A percentile compares a stretch with the other conserved stretches of the same genome.
phyloP scores from a whole-genome alignment of 1,140 invertebrate species.

The Apis laboriosa region DNA sequence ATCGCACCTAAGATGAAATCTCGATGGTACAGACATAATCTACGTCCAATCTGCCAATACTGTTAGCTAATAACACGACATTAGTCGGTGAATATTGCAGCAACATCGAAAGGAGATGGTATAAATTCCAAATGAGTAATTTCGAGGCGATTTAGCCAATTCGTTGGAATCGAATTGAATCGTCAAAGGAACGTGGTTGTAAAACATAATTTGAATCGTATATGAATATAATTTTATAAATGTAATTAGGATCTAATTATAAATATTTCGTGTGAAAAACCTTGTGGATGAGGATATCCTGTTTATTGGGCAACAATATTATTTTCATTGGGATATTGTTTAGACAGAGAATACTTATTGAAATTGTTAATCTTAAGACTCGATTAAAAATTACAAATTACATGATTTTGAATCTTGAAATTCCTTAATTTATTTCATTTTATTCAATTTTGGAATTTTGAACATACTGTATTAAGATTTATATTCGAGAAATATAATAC shows the following conservation, averaged over 20 bases:
- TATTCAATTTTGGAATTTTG: no score
- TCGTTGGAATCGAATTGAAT: neutral
- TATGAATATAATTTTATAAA: neutral
- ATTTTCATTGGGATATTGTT: no score
- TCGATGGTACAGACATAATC: neutral
- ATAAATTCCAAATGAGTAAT: neutral
- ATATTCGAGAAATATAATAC: no score
- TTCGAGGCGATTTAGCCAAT: neutral
- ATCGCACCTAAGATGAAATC: neutral
- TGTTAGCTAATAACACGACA: neutral
- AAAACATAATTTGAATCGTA: neutral
- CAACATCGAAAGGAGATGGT: neutral
- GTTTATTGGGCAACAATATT: no score
- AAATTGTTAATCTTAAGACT: no score
- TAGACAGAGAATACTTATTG: no score
- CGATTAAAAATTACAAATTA: no score
- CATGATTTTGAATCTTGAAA: no score
- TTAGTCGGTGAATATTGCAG: neutral
- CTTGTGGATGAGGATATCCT: no score
- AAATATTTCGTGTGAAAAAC: no score
- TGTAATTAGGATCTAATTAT: neutral
- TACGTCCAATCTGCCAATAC: neutral
- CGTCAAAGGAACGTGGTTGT: no score
- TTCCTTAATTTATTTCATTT: no score
- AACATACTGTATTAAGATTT: neutral